phyloP scores from a whole-genome alignment of 2,888 invertebrate genomes.

The Microctonus aethiopoides region DNA sequence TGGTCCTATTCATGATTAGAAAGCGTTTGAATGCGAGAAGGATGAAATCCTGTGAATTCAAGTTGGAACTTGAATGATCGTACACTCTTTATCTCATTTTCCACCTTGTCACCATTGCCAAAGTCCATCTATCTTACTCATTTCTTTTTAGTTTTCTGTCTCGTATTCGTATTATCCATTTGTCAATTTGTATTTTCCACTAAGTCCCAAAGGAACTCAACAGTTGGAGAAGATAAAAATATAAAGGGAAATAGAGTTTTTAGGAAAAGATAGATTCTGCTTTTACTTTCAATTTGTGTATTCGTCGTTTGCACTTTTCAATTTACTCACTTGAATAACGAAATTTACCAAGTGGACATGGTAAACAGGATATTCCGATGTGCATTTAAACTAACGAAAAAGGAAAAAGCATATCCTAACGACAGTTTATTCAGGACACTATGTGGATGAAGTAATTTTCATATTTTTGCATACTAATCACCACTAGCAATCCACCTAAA shows the following conservation, averaged over 20 bases:
- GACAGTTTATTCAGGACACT: slow-evolving; percentile 26
- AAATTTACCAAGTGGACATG: slow-evolving; percentile 38
- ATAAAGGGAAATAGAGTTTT: neutral
- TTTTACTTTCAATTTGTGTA: slow-evolving; percentile 24
- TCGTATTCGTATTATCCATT: slow-evolving; percentile 24
- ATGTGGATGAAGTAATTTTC: slow-evolving; percentile 42
- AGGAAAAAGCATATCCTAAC: slow-evolving; percentile 26
- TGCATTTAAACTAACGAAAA: slow-evolving; percentile 42
- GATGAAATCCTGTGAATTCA: slow-evolving; percentile 33
- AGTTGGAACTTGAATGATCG: neutral
- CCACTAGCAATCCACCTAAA: slow-evolving; percentile 1
- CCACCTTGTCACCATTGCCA: slow-evolving; percentile 1
- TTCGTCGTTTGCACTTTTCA: slow-evolving; percentile 40
- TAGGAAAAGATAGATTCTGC: slow-evolving; percentile 12
- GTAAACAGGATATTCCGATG: slow-evolving; percentile 47
- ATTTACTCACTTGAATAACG: slow-evolving; percentile 32
- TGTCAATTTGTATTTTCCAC: neutral
- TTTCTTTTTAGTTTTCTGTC: slow-evolving; percentile 18
- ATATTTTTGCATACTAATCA: slow-evolving; percentile 46
- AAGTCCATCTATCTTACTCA: neutral
- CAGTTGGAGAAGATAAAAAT: neutral
- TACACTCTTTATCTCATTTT: slow-evolving; percentile 4
- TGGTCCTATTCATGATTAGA: slow-evolving; percentile 49
- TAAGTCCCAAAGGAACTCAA: neutral
- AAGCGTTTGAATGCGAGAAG: slow-evolving; percentile 40